Evolutionary conservation across 2,888 invertebrate species (phyloP).

Genomic region (Leptothorax acervorum): DNA sequence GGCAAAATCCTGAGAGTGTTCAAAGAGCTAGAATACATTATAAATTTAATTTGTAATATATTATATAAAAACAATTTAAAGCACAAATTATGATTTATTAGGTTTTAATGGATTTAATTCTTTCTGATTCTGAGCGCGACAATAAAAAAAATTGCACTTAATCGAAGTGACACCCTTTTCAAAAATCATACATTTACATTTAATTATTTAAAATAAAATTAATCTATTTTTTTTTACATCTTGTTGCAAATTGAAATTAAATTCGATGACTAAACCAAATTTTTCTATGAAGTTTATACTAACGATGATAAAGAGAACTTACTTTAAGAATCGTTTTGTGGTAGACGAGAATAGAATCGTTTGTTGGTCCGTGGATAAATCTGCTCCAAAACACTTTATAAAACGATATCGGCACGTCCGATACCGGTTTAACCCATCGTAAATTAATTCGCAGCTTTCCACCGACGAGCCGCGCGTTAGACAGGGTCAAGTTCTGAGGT

Average conservation of each 20-base stretch:
- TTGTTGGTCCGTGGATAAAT: constrained; percentile 88
- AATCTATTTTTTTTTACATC: not conserved
- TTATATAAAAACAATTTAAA: not conserved
- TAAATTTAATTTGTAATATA: not conserved
- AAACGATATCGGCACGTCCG: constrained; percentile 90
- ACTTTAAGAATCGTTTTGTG: constrained; percentile 67
- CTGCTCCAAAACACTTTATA: constrained; percentile 93
- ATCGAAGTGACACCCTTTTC: not conserved
- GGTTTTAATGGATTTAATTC: not conserved
- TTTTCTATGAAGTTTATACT: not conserved
- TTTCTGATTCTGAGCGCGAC: not conserved
- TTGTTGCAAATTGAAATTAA: not conserved
- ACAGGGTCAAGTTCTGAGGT: constrained; percentile 88
- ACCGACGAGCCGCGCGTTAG: constrained; percentile 73
- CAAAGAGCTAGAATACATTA: not conserved
- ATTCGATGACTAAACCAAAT: not conserved
- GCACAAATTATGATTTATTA: not conserved
- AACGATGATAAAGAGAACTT: not conserved
- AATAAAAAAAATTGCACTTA: not conserved
- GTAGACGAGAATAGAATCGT: constrained; percentile 88
- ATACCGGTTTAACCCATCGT: constrained; percentile 90
- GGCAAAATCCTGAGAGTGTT: not conserved
- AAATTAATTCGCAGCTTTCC: constrained; percentile 88
- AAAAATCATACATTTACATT: not conserved
- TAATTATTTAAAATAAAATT: not conserved